A percentile compares a stretch with the other conserved stretches of the same genome.
These are phyloP conservation scores for Petrolisthes cinctipes DNA, from an alignment of 2,888 invertebrate species.

Conservation along the genomic window DNA sequence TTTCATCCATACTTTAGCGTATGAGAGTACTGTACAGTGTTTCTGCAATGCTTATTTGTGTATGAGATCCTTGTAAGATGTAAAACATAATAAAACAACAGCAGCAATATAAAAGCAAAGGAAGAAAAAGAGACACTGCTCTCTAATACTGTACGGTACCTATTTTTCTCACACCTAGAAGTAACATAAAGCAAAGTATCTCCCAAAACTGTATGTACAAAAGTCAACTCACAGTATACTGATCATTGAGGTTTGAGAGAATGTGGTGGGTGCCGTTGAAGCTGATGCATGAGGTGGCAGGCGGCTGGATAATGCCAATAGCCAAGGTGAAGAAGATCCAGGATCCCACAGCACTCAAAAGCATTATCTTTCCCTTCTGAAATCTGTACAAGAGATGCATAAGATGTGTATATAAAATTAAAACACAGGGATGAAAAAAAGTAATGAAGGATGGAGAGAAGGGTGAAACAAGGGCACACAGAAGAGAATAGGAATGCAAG, in stretches of 20 bases:
- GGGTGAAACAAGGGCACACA: too few relatives aligned
- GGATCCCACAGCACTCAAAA: constrained; percentile 90
- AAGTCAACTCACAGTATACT: constrained; percentile 37
- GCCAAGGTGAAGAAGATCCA: constrained; percentile 98
- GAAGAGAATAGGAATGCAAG: too few relatives aligned
- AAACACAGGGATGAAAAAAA: background rate
- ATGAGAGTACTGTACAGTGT: too few relatives aligned
- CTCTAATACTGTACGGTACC: too few relatives aligned
- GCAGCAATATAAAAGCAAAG: too few relatives aligned
- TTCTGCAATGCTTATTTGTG: too few relatives aligned
- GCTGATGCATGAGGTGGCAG: constrained; percentile 71
- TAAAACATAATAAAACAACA: too few relatives aligned
- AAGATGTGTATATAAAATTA: background rate
- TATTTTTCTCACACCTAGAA: too few relatives aligned
- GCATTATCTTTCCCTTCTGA: constrained; percentile 86
- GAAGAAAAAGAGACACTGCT: too few relatives aligned
- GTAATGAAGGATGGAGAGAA: background rate
- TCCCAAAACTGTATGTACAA: background rate
- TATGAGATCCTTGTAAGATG: too few relatives aligned
- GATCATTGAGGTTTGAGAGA: constrained; percentile 65
- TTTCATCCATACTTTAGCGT: too few relatives aligned
- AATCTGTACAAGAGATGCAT: constrained; percentile 73
- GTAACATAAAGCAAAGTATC: too few relatives aligned
- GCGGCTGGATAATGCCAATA: constrained; percentile 82
- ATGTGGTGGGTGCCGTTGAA: constrained; percentile 77